Percentiles rank a stretch among this genome's conserved stretches.
These are phyloP conservation scores for Metallyticus violacea DNA, from an alignment of 2,888 invertebrate genomes.

Conservation along the genomic window DNA sequence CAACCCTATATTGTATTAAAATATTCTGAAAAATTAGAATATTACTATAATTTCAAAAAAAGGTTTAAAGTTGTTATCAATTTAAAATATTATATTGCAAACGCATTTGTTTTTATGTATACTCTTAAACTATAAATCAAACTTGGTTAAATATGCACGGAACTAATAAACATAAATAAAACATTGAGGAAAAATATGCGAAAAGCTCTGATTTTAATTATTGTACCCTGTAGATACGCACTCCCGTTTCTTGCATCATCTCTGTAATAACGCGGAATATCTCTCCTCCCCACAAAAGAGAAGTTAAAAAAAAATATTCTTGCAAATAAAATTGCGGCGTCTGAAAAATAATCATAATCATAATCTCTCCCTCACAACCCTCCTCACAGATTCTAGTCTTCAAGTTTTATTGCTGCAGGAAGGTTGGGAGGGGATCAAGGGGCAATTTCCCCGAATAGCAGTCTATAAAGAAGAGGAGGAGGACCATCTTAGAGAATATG, in stretches of 20 bases:
- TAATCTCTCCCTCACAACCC: conserved; percentile 1
- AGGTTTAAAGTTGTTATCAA: no score
- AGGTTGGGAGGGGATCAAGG: background rate
- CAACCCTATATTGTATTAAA: no score
- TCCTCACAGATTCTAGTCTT: conserved; percentile 17
- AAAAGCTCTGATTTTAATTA: background rate
- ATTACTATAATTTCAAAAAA: no score
- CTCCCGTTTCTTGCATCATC: background rate
- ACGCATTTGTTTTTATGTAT: no score
- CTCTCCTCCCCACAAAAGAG: background rate
- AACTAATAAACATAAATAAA: no score
- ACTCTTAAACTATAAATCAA: no score
- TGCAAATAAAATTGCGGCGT: conserved; percentile 9
- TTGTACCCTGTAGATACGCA: background rate
- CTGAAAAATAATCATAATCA: conserved; percentile 14
- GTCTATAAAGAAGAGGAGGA: conserved; percentile 9
- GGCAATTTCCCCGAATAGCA: conserved; percentile 18
- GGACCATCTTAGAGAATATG: conserved; percentile 17
- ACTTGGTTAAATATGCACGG: no score
- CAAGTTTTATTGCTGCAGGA: conserved; percentile 10
- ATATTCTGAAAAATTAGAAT: no score
- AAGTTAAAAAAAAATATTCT: background rate
- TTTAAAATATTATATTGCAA: no score
- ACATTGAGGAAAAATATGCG: background rate
- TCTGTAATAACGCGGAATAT: background rate